Evolutionary conservation across 2,888 invertebrate species (phyloP), one percentile per base, ranked within the genome.

Genomic region (Thymelicus sylvestris): DNA sequence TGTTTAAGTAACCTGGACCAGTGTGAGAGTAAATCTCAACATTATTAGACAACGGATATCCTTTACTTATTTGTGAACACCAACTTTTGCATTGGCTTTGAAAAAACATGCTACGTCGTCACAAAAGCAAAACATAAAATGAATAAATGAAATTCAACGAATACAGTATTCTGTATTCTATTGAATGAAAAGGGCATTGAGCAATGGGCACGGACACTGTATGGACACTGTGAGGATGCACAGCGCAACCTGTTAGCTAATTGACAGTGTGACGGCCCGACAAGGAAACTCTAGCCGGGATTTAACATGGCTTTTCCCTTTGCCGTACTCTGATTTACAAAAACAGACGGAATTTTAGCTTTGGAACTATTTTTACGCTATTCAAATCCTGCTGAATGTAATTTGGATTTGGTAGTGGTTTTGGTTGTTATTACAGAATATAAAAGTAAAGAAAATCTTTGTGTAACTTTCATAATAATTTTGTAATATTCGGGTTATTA

Each of bases 191-290:
- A 52, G 50, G 50, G 24, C 55, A 55, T 55, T 55, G 19, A 55
- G 55, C 55, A 24, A 2, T 31, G 31, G 31, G 10, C 57, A 57
- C 66, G 59, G 44, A 39, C 59, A 31, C 13, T 61, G 15, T 24
- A n/a, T n/a, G n/a, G n/a, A n/a, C n/a, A n/a, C n/a, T n/a, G n/a
- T n/a, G n/a, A 39, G 62, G 44, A 62, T 62, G 24, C 44, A 19
- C 63, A 13, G 48, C 67, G 48, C 55, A 59, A 64, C 69, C 73
- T 24, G 61, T 67, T 72, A 73, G 71, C 73, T 76, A 76, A 76
- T 76, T 74, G 75, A 75, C 75, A 74, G 62, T 68, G 69, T 72
- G 73, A 74, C 66, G 39, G 59, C 47, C n/a, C 13, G 64, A 59
- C 31, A 55, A 69, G 39, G 39, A 39, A 64, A 61, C 52, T 65